Base-by-base conservation (phyloP, 2,113 vertebrate genomes). In the Prionailurus bengalensis region DNA sequence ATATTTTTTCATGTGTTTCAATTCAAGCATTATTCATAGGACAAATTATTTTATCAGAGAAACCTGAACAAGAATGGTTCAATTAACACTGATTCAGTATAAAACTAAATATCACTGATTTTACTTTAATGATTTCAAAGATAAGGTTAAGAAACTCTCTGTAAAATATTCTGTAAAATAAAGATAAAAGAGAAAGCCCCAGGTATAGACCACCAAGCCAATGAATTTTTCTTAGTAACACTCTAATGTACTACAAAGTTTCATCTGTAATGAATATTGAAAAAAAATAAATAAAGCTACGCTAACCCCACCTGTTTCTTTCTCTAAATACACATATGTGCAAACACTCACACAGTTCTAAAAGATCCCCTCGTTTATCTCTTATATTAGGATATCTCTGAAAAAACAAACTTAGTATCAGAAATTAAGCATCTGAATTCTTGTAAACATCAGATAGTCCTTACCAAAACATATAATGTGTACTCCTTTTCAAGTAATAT, bases 71-170 rank as follows among this genome's bases (percentile, higher is more conserved):
- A 53, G 45, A 95, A 78, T 73, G 65, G 25, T 93, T 94, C 83
- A 79, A 71, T 65, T 78, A 91, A 78, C 31, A 91, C 23, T 95
- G 17, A 92, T 86, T 92, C 51, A 82, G 68, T 63, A 53, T 65
- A 81, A 33, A 0, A 80, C 71, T 25, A 87, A 73, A 29, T 81
- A 89, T 70, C 31, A 85, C 11, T n/a, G 10, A 63, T 80, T 87
- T 90, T 73, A 68, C 71, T 93, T 76, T 39, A 89, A 21, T 84
- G 12, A 70, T 36, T 94, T 94, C 61, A 94, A 89, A 89, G 33
- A 91, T 66, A 31, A 95, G 29, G 27, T 88, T 92, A 88, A 91
- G 21, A 74, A 94, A 45, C 51, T 83, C n/a, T 65, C 7, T 5
- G 17, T 45, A 45, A 80, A 23, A 80, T 74, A 89, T 48, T 78